phyloP scores from a whole-genome alignment of 2,888 invertebrate species.

The Drosophila mulleri region DNA sequence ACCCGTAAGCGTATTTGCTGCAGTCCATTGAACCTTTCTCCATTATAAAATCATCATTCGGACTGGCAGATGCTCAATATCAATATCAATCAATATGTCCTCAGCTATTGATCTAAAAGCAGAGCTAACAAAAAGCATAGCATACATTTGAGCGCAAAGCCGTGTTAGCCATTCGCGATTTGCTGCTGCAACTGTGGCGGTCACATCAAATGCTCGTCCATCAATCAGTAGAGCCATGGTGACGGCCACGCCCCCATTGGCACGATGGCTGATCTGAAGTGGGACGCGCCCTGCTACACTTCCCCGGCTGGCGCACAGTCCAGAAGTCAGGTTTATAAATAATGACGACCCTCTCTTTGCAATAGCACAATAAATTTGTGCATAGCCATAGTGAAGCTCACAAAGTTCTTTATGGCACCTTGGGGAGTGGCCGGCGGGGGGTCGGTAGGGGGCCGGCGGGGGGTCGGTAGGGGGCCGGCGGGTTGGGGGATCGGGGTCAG shows the following conservation, averaged over 20 bases:
- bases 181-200: slow-evolving; percentile 37
- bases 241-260: slow-evolving; percentile 27
- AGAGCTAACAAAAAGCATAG: slow-evolving; percentile 3
- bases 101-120: background rate
- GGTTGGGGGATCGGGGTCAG: slow-evolving; percentile 1
- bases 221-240: slow-evolving; percentile 33
- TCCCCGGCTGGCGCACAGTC: background rate
- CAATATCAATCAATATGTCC: background rate
- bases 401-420: slow-evolving; percentile 71
- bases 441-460: slow-evolving; percentile 1
- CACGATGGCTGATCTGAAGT: slow-evolving; percentile 2
- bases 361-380: slow-evolving; percentile 67
- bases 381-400: slow-evolving; percentile 50
- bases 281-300: no score
- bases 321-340: slow-evolving; percentile 40
- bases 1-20: background rate
- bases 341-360: slow-evolving; percentile 44
- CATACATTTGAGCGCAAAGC: slow-evolving; percentile 23
- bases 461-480: background rate
- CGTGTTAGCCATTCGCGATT: slow-evolving; percentile 31
- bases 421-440: background rate
- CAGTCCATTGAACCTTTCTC: background rate
- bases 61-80: no score
- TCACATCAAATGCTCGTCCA: slow-evolving; percentile 33
- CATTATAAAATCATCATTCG: background rate